Percentiles rank a stretch among this genome's conserved stretches.
Evolutionary conservation across 2,113 vertebrate genomes (phyloP).

Genomic region (Sporophila hypoxantha): DNA sequence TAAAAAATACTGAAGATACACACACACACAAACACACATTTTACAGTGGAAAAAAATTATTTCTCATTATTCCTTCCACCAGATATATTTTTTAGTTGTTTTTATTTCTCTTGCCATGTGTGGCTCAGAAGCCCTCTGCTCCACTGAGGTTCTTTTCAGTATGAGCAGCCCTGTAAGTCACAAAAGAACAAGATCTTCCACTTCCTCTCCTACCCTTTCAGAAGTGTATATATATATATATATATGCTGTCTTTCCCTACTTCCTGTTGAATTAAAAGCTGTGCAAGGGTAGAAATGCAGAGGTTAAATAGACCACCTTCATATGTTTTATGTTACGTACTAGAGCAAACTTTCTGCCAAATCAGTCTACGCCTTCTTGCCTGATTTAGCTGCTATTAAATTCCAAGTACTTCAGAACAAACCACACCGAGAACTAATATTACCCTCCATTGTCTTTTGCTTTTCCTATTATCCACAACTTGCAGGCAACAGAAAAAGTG

Average conservation of each 20-base stretch:
- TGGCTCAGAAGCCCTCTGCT: not conserved
- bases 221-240: not conserved
- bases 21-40: fast-evolving
- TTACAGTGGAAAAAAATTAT: not conserved
- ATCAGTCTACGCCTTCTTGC: not conserved
- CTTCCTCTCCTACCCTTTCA: not conserved
- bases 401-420: not conserved
- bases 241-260: not conserved
- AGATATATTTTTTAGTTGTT: not conserved
- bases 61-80: not conserved
- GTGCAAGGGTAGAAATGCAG: not conserved
- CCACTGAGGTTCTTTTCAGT: not conserved
- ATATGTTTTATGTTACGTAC: not conserved
- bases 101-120: not conserved
- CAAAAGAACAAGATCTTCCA: not conserved
- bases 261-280: not conserved
- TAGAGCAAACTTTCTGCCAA: not conserved
- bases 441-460: not conserved
- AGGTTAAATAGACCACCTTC: not conserved
- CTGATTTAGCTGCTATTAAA: not conserved
- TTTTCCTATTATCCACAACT: not conserved
- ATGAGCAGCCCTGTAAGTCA: not conserved
- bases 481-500: not conserved
- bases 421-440: not conserved
- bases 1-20: not conserved